Evolutionary conservation across 2,797 vertebrate species (phyloP).

Genomic region (Lateolabrax maculatus): DNA sequence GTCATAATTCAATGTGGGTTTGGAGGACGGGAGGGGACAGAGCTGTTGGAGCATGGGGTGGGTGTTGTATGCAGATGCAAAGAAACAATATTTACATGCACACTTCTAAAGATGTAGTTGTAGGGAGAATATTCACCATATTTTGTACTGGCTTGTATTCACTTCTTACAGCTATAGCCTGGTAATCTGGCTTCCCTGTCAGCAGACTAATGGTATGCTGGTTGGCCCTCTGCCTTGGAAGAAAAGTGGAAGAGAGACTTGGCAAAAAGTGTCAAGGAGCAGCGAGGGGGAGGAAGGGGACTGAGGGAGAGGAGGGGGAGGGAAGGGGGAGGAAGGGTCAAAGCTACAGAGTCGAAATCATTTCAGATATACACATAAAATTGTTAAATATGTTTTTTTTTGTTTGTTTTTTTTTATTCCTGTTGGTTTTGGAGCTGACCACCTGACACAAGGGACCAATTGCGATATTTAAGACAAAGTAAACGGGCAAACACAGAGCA

Average conservation of each 20-base stretch:
- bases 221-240: slow-evolving; percentile 89
- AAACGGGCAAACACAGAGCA: slow-evolving; percentile 53
- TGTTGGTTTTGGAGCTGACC: slow-evolving; percentile 32
- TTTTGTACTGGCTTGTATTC: slow-evolving; percentile 89
- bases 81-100: slow-evolving; percentile 88
- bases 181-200: slow-evolving; percentile 88
- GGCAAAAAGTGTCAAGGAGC: slow-evolving; percentile 84
- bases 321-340: slow-evolving; percentile 56
- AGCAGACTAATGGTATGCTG: slow-evolving; percentile 89
- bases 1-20: slow-evolving; percentile 57
- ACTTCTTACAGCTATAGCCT: slow-evolving; percentile 88
- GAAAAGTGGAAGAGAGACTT: slow-evolving; percentile 88
- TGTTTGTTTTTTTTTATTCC: slow-evolving; percentile 32
- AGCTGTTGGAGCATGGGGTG: slow-evolving; percentile 69
- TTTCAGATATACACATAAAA: slow-evolving; percentile 69
- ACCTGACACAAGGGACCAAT: slow-evolving; percentile 34
- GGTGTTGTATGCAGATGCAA: slow-evolving; percentile 86
- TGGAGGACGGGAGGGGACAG: slow-evolving; percentile 39
- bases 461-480: slow-evolving; percentile 48
- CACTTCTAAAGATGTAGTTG: slow-evolving; percentile 87
- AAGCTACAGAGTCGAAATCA: slow-evolving; percentile 70
- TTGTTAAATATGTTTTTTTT: slow-evolving; percentile 27
- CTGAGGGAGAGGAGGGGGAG: slow-evolving; percentile 38
- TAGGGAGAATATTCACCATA: slow-evolving; percentile 90
- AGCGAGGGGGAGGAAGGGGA: slow-evolving; percentile 51